Base-by-base conservation (phyloP, 2,797 vertebrate species). In the Notoglanidium macrostoma region DNA sequence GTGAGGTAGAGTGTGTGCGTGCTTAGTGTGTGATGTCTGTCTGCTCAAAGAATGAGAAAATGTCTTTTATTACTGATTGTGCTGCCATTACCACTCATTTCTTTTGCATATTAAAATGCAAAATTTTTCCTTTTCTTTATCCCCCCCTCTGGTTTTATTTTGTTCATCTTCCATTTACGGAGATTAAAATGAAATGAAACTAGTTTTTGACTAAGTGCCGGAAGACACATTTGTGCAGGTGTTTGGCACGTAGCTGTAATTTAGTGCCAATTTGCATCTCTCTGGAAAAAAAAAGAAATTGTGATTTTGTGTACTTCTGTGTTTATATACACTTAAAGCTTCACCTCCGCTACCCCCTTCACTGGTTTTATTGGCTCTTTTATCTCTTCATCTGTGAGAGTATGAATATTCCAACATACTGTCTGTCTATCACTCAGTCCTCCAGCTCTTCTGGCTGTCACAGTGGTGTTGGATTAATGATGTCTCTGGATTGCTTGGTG, bases 31-130 rank as follows among this genome's bases (percentile, higher is more conserved):
- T 76, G 55, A 61, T 74, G 46, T 76, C 5, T 51, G 11, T 54
- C 11, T 54, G 14, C 49, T 32, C 3, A 14, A 57, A 17, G 35
- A 44, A 26, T 14, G 21, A 79, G 10, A 35, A 32, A 77, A 21
- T 35, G 15, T 32, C 15, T 55, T 32, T 59, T 79, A 59, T 59
- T 59, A 21, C 32, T 81, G 79, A 63, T 44, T 81, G 59, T 19
- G 3, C 63, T 46, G 67, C 63, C 54, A 77, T 86, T 85, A 65
- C 29, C 23, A n/a, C 68, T 87, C 55, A 83, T 65, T 78, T 51
- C 46, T 57, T 73, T 11, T 21, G 40, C 59, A n/a, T 68, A 68
- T 68, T 68, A 59, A 67, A 63, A 54, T 55, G 73, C 12, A 29
- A 10, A 85, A 51, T 5, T 6, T 65, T 46, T 21, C 9, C 44